Conservation (phyloP, 1,140 invertebrate species). For the Atta colombica region DNA sequence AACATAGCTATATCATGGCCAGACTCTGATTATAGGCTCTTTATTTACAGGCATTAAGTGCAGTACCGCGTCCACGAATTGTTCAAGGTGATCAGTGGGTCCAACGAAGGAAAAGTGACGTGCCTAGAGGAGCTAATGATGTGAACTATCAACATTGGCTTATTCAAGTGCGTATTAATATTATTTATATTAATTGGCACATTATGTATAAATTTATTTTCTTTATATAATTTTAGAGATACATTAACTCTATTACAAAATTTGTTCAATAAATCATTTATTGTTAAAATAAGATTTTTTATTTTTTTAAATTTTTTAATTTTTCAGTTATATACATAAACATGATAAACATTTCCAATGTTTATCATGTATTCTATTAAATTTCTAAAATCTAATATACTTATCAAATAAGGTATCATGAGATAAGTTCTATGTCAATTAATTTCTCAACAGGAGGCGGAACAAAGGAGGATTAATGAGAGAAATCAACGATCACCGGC, state of each 20-base stretch:
- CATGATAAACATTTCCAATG: neutral
- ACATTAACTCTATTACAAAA: neutral
- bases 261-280: neutral
- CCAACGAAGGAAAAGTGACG: conserved; percentile 89
- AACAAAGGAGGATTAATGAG: conserved; percentile 93
- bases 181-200: neutral
- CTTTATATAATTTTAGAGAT: neutral
- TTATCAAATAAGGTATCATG: neutral
- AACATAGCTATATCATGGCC: too few relatives aligned
- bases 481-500: conserved; percentile 87
- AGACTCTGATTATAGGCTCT: too few relatives aligned
- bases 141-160: conserved; percentile 95
- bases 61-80: conserved; percentile 91
- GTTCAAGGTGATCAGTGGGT: conserved; percentile 91
- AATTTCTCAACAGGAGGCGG: conserved; percentile 92
- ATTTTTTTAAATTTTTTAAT: neutral
- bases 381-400: neutral
- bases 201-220: neutral
- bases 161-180: conserved; percentile 88
- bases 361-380: neutral
- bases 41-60: conserved; percentile 90
- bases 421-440: neutral
- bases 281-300: conserved; percentile 1
- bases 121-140: conserved; percentile 86
- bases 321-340: neutral